Base-by-base conservation (phyloP, 2,797 vertebrate genomes). In the Pseudocheirus occidentalis region DNA sequence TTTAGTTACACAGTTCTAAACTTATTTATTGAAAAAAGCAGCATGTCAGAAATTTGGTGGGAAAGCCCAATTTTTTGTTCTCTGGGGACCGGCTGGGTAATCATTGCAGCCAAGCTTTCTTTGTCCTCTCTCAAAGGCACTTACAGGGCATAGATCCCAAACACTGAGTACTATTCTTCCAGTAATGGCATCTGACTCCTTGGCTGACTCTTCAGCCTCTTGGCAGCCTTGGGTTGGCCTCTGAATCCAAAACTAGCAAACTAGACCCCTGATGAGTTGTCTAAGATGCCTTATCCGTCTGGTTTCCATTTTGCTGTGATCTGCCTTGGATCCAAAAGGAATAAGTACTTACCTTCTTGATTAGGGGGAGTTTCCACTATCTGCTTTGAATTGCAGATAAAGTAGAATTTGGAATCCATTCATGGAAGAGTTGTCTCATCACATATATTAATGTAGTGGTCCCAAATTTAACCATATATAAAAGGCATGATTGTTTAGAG, bases 101-200 rank as follows among this genome's bases (percentile, higher is more conserved):
- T 96, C 89, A 53, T 96, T 96, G 96, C 97, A 96, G 94, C 87
- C 56, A 96, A 95, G 92, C 90, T 59, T 95, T 98, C 95, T 94
- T 55, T 97, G 93, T 95, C 96, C 40, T 94, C 96, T 98, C 98
- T 97, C 97, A 97, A 95, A 98, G 95, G 94, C 95, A 46, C 94
- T 98, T 96, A 96, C 93, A 66, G 95, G 97, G 55, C 94, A 94
- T 94, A 97, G 90, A 95, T 97, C 95, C 96, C 97, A 97, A 97
- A 93, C 90, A 96, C 97, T 93, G 95, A 96, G 95, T 96, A 93
- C 55, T 96, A 93, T 90, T 97, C 97, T 98, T 97, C 94, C 91
- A 96, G 90, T 94, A 94, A 97, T 96, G 97, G 96, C 97, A 97
- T 98, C 96, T 97, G 97, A 97, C 94, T 98, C 96, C 95, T 98